Evolutionary conservation across 2,888 invertebrate genomes (phyloP).

Genomic region (Ernsta delagoae): DNA sequence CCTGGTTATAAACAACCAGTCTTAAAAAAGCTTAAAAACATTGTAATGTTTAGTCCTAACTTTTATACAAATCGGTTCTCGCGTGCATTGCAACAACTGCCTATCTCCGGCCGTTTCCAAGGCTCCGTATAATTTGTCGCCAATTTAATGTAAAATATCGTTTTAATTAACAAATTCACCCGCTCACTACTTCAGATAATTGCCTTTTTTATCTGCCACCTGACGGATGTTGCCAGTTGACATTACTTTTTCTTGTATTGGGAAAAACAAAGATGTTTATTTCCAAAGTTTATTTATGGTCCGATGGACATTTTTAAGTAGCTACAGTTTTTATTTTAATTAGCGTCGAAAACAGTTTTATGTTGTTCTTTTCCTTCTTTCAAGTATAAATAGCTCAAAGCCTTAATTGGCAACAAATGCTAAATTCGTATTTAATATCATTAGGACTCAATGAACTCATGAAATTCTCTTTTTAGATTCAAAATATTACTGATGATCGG

Average conservation of each 20-base stretch:
- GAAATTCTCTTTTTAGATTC: background rate
- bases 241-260: constrained; percentile 28
- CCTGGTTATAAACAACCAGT: too few relatives aligned
- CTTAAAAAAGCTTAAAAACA: too few relatives aligned
- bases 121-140: constrained; percentile 45
- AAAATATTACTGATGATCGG: background rate
- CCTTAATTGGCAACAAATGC: background rate
- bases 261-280: background rate
- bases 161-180: constrained; percentile 49
- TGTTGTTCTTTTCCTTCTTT: background rate
- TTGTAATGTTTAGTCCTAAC: too few relatives aligned
- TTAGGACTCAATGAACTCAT: background rate
- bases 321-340: background rate
- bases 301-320: background rate
- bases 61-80: too few relatives aligned
- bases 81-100: too few relatives aligned
- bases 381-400: background rate
- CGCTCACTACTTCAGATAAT: constrained; percentile 45
- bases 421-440: background rate
- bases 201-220: constrained; percentile 45
- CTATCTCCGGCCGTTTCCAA: constrained; percentile 49
- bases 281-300: background rate
- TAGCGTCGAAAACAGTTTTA: background rate
- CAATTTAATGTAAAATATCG: constrained; percentile 49
- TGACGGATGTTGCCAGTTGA: constrained; percentile 33